A percentile compares a stretch with the other conserved stretches of the same genome.
Evolutionary conservation across 2,888 invertebrate genomes (phyloP).

Genomic region (Matsumyia berberina): DNA sequence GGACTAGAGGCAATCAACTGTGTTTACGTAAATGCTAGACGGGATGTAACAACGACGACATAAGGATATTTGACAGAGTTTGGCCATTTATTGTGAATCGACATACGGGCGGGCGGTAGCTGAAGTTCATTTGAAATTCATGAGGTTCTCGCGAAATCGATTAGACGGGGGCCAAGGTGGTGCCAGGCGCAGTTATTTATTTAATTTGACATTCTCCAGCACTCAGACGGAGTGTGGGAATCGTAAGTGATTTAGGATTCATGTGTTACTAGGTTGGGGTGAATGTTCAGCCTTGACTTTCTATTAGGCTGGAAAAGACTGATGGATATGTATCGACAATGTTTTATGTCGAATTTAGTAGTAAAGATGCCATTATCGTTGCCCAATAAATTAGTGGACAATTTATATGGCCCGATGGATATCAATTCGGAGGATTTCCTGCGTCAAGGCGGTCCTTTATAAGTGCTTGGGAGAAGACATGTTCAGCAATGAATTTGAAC

Average conservation of each 20-base stretch:
- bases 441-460: too few relatives aligned
- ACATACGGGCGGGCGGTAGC: background rate
- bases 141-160: background rate
- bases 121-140: constrained; percentile 2
- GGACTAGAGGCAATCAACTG: background rate
- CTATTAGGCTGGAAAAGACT: background rate
- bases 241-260: background rate
- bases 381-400: background rate
- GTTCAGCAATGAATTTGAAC: too few relatives aligned
- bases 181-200: background rate
- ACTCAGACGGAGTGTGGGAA: background rate
- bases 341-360: background rate
- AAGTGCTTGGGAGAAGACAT: too few relatives aligned
- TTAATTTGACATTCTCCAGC: constrained; percentile 1
- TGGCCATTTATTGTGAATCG: background rate
- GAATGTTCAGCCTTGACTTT: background rate
- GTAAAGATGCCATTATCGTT: background rate
- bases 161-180: background rate
- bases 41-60: background rate
- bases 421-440: too few relatives aligned
- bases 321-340: background rate
- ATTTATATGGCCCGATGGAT: background rate
- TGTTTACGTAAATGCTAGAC: constrained; percentile 6
- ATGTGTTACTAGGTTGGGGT: background rate
- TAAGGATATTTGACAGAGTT: background rate